Conservation (phyloP, 1,140 invertebrate genomes). For the Prorops nasuta region DNA sequence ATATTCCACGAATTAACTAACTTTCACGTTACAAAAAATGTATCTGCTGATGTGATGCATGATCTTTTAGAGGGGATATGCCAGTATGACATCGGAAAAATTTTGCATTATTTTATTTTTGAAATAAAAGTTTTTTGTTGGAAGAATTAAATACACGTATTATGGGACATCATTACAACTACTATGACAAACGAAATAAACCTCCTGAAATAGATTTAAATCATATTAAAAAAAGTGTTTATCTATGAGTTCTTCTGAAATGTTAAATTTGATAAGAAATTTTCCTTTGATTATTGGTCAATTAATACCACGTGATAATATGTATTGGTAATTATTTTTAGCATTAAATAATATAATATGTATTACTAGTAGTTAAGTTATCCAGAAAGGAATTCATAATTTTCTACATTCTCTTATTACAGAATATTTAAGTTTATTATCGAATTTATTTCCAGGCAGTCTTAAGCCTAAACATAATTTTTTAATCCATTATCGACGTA, state of each 20-base stretch:
- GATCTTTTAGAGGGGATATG: conserved; percentile 33
- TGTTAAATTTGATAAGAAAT: conserved; percentile 9
- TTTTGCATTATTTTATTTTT: conserved; percentile 27
- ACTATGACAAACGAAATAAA: too few relatives aligned
- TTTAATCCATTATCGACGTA: conserved; percentile 3
- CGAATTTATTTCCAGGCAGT: conserved; percentile 1
- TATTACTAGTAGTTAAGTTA: conserved; percentile 9
- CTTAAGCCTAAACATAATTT: conserved; percentile 6
- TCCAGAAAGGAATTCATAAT: background rate
- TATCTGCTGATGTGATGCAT: conserved; percentile 33
- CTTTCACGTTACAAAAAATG: conserved; percentile 32
- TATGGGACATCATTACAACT: conserved; percentile 9
- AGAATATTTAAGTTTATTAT: conserved; percentile 6
- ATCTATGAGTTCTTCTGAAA: conserved; percentile 15
- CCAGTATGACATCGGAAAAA: conserved; percentile 27
- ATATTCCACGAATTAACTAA: conserved; percentile 4
- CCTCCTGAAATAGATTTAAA: conserved; percentile 11
- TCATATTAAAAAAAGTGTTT: conserved; percentile 14
- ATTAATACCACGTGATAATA: conserved; percentile 6
- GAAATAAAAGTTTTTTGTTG: conserved; percentile 26
- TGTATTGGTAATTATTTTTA: conserved; percentile 8
- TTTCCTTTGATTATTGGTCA: conserved; percentile 13
- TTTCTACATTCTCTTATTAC: conserved; percentile 3
- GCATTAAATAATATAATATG: conserved; percentile 10
- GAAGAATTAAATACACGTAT: conserved; percentile 25